phyloP scores from a whole-genome alignment of 2,888 invertebrate genomes.

The Tiliacea citrago region DNA sequence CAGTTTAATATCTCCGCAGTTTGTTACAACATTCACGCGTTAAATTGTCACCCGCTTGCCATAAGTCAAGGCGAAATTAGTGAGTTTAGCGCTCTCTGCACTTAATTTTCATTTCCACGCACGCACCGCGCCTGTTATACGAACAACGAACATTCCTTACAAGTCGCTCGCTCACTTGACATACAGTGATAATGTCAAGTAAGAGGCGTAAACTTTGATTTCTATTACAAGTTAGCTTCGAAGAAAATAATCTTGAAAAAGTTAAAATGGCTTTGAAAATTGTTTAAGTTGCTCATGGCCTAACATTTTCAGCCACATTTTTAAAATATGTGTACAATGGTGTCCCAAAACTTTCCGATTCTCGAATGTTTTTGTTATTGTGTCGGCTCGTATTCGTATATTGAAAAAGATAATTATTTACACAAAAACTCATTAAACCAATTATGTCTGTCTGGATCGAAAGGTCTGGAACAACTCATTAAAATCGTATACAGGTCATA shows the following conservation, averaged over 20 bases:
- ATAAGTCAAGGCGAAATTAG: slow-evolving; percentile 82
- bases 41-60: slow-evolving; percentile 77
- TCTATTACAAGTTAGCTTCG: slow-evolving; percentile 46
- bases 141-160: slow-evolving; percentile 55
- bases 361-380: slow-evolving; percentile 24
- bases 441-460: slow-evolving; percentile 19
- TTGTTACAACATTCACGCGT: slow-evolving; percentile 79
- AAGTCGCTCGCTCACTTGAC: slow-evolving; percentile 49
- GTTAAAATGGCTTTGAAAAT: slow-evolving; percentile 56
- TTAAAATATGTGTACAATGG: slow-evolving; percentile 41
- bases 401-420: slow-evolving; percentile 15
- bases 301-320: slow-evolving; percentile 54
- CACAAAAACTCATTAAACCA: slow-evolving; percentile 20
- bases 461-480: slow-evolving; percentile 45
- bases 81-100: slow-evolving; percentile 74
- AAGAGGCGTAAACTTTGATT: slow-evolving; percentile 54
- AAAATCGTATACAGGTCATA: slow-evolving; percentile 39
- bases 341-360: slow-evolving; percentile 37
- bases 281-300: slow-evolving; percentile 50
- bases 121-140: slow-evolving; percentile 64
- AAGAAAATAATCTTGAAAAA: slow-evolving; percentile 54
- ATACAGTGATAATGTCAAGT: slow-evolving; percentile 49
- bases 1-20: slow-evolving; percentile 81
- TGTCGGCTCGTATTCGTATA: slow-evolving; percentile 29
- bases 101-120: slow-evolving; percentile 79